Evolutionary conservation across 2,113 vertebrate genomes (phyloP), one percentile per base, ranked within the genome.

Genomic region (Hylia prasina): DNA sequence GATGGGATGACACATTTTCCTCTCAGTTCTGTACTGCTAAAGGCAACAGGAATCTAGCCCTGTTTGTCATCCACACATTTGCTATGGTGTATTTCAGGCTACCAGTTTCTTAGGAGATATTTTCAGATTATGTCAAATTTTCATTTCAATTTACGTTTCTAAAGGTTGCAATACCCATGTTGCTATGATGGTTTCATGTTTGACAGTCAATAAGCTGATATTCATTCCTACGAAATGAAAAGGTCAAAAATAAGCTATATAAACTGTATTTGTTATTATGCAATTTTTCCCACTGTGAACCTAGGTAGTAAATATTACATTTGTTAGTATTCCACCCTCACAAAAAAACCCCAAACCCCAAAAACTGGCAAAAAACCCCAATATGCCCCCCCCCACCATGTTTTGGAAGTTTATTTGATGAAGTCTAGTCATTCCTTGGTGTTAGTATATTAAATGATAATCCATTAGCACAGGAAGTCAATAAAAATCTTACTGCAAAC

Each of bases 321-420:
- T n/a, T 75, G 5, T 63, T 63, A 25, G 10, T 63, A 82, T 50
- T 3, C 2, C 2, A 9, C 4, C 11, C 5, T 9, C 10, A 4
- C 8, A 22, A 19, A 21, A 19, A n/a, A n/a, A n/a, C n/a, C n/a
- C n/a, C n/a, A n/a, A n/a, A 18, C 11, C 39, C 11, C 13, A 7
- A 13, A 17, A 65, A 42, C 10, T 7, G 27, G 5, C 13, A 37
- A 18, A 30, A 37, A 37, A 15, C 1, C 2, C 17, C 5, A 20
- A 56, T 3, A n/a, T 0, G 13, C 5, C 5, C 6, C 5, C 3
- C 5, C 1, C 51, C 9, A 33, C 51, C 9, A 33, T 51, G 10
- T 50, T 78, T 81, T 45, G 31, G 21, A 80, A 47, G 1, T 58
- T 76, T 60, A 47, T 77, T 77, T 60, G 11, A 64, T 80, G 63